Evolutionary conservation across 2,888 invertebrate genomes (phyloP), one percentile per base, ranked within the genome.

Genomic region (Brachyptera putata): DNA sequence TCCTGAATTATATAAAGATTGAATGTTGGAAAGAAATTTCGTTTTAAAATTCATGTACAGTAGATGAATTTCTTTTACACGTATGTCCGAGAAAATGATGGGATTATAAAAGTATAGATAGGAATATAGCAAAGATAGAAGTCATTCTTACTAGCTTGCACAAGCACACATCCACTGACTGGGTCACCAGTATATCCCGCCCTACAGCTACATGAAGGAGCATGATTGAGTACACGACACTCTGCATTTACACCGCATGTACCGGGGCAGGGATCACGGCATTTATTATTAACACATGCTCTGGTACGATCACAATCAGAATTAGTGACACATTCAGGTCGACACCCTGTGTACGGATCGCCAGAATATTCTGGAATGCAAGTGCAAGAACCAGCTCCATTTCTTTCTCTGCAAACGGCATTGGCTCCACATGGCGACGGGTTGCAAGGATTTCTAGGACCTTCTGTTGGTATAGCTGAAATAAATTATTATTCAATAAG

Each of bases 371-470:
- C 70, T 18, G 64, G 64, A 11, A 67, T 62, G 58, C 72, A 72
- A 36, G 63, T 59, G 60, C 72, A 72, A 43, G 68, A 66, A 46
- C 70, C 71, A 16, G 69, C 70, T 16, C 69, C 69, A 26, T 70
- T 68, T 30, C 72, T 66, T 36, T 69, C 70, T 56, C 63, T 65
- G 58, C 71, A 72, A 1, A 69, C 56, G 4, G 89, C 83, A 71
- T 89, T 87, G 36, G 84, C 78, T 39, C 89, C 89, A 70, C 86
- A 86, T 16, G 84, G 86, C 14, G 84, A 84, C 16, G 86, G 86
- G 34, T 79, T 76, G 68, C 87, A 87, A 14, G 92, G 92, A 70
- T 85, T 83, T 76, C 83, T 85, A 66, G 81, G 84, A 71, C 83
- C 84, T 71, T 83, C 85, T 63, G 75, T 77, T 22, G 83, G 77